These are phyloP conservation scores for Drosophila ercepeae DNA, from an alignment of 1,140 invertebrate genomes.

Conservation along the genomic window DNA sequence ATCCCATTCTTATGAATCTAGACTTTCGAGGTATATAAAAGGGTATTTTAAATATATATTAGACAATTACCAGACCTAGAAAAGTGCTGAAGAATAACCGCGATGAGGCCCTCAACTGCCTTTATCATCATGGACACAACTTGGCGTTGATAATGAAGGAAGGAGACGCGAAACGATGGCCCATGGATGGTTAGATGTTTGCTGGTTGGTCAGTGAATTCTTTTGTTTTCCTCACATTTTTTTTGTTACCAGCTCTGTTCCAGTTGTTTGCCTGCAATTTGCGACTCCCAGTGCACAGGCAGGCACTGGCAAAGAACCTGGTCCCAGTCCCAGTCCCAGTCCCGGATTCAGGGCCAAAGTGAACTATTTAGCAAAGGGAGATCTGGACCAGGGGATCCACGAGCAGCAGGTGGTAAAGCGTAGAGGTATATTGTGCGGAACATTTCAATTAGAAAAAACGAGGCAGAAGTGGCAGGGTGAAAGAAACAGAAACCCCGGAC, in stretches of 20 bases:
- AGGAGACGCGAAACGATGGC: slow-evolving; percentile 32
- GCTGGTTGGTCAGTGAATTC: slow-evolving; percentile 55
- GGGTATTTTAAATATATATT: slow-evolving; percentile 10
- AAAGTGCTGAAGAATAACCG: slow-evolving; percentile 68
- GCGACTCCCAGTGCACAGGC: slow-evolving; percentile 26
- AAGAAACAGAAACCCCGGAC: slow-evolving; percentile 51
- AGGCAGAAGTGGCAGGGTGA: slow-evolving; percentile 38
- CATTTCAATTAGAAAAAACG: slow-evolving; percentile 78
- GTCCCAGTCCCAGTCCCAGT: slow-evolving; percentile 8
- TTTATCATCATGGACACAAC: slow-evolving; percentile 74
- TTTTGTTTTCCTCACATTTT: slow-evolving; percentile 51
- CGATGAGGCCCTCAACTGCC: slow-evolving; percentile 63
- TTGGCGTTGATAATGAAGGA: slow-evolving; percentile 75
- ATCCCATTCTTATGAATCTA: background rate
- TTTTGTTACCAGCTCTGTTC: slow-evolving; percentile 25
- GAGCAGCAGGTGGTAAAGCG: slow-evolving; percentile 78
- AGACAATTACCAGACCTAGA: slow-evolving; percentile 24
- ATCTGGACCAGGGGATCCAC: slow-evolving; percentile 30
- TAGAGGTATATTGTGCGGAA: slow-evolving; percentile 78
- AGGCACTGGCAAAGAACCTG: background rate
- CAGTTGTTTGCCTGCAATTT: slow-evolving; percentile 67
- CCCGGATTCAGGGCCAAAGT: slow-evolving; percentile 25
- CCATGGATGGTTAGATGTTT: slow-evolving; percentile 38
- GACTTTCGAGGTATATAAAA: background rate
- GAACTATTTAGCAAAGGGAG: slow-evolving; percentile 64